Evolutionary conservation across 2,113 vertebrate species (phyloP), one percentile per base, ranked within the genome.

Genomic region (Bambusicola thoracicus): DNA sequence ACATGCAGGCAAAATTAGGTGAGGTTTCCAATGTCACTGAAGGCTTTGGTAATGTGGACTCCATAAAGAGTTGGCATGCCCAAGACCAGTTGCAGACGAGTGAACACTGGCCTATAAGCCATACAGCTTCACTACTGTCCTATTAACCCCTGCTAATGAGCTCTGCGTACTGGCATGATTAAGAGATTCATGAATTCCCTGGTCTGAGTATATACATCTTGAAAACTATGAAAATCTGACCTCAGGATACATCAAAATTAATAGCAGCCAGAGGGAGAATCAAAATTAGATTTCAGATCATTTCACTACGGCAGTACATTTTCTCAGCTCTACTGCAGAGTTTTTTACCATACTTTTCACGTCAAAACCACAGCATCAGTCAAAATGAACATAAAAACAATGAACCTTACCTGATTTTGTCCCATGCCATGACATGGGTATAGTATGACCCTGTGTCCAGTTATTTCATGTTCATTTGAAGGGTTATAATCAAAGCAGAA

Each of bases 401-500:
- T 6, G 14, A 58, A 36, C 41, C 97, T 68, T 96, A 99, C 99
- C 98, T 99, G 99, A 97, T 99, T 99, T 97, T 99, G 99, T 55
- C 99, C 99, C 99, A 99, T 98, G 77, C 99, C 99, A 2, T 99
- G 99, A 95, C 99, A 99, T 2, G 73, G 90, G 88, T 99, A 99
- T 30, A 99, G 92, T 96, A 98, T 98, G 96, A 99, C 94, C 76
- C 97, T 97, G 34, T 98, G 96, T 59, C 99, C 99, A 4, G 84
- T 96, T n/a, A 98, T 17, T 3, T 96, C 87, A 82, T 98, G 95
- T 0, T 99, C 99, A 91, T 95, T 97, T 11, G 81, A 41, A 81
- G 99, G 99, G 93, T 99, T 99, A 87, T 99, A 99, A 97, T 99
- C 99, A 85, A 99, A 99, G 90, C 99, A 99, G 95, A 98, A 97